Evolutionary conservation across 2,888 invertebrate genomes (phyloP), one percentile per base, ranked within the genome.

Genomic region (Cephus nigrinus): DNA sequence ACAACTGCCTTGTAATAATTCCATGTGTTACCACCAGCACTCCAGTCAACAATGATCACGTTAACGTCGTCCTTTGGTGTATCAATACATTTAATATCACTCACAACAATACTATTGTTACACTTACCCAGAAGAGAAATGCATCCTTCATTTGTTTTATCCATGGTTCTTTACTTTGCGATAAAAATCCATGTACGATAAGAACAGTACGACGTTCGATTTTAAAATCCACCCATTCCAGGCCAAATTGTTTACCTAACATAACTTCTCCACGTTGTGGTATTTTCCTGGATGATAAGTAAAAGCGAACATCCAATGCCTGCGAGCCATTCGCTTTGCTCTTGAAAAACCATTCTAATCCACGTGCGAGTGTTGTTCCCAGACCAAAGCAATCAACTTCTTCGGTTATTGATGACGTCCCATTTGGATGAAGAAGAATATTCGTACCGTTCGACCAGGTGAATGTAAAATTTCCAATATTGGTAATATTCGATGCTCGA

Each of bases 131-230:
- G 81, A 91, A 85, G 32, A 95, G 91, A 82, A 94, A 93, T 0
- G 94, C 94, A 34, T 89, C 89, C 30, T 93, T 93, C 93, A 95
- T 93, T 3, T 93, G 92, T 1, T 82, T 85, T n/a, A 95, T 92
- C 95, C 95, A 95, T 0, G 92, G 89, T 1, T 93, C 92, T 79
- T 93, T 92, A 78, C 94, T 93, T 83, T 93, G 92, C 76, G 94
- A 93, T 90, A 94, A 92, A 84, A 94, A 95, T 0, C 95, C 95
- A 82, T 95, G 95, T 0, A 94, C 92, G 34, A 95, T 94, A 84
- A 95, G 89, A 23, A 94, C 91, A 0, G 95, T 95, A 81, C 89
- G 91, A 73, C 93, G 91, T 1, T 86, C 87, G 0, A 93, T 91
- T n/a, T 93, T 89, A 85, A 93, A 95, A 83, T 94, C 93, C 0